Conservation (phyloP, 2,888 invertebrate genomes). For the Eupithecia centaureata region DNA sequence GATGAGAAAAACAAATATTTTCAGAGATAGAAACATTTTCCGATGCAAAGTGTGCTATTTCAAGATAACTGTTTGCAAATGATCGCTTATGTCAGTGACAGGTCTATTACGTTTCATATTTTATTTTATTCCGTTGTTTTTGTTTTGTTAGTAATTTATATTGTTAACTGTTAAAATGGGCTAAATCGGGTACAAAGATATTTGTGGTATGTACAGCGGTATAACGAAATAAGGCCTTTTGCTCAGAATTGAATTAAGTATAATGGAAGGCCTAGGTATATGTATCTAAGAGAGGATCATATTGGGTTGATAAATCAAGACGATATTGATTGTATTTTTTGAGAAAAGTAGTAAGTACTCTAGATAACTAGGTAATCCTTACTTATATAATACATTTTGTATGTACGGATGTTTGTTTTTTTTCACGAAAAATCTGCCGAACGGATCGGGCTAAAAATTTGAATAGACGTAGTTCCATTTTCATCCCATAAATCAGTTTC, state of each 20-base stretch:
- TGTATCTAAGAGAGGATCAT: background rate
- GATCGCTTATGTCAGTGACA: conserved; percentile 1
- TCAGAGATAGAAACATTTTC: background rate
- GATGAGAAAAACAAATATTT: background rate
- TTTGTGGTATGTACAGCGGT: no score
- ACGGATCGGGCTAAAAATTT: no score
- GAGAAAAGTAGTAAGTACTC: no score
- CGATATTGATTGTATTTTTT: no score
- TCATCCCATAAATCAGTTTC: no score
- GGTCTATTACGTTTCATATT: conserved; percentile 1
- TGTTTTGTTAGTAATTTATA: background rate
- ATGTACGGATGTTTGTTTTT: no score
- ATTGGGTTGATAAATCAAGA: background rate
- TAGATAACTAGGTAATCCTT: no score
- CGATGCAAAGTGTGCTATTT: background rate
- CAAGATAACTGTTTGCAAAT: conserved; percentile 6
- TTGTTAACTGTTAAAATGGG: background rate
- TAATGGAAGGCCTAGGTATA: background rate
- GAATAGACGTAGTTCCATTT: no score
- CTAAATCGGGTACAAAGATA: no score
- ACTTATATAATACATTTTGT: no score
- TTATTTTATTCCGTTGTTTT: background rate
- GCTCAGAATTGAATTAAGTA: background rate
- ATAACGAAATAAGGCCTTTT: background rate
- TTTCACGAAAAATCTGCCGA: no score